Evolutionary conservation across 2,113 vertebrate species (phyloP).

Genomic region (Phyllostomus hastatus): DNA sequence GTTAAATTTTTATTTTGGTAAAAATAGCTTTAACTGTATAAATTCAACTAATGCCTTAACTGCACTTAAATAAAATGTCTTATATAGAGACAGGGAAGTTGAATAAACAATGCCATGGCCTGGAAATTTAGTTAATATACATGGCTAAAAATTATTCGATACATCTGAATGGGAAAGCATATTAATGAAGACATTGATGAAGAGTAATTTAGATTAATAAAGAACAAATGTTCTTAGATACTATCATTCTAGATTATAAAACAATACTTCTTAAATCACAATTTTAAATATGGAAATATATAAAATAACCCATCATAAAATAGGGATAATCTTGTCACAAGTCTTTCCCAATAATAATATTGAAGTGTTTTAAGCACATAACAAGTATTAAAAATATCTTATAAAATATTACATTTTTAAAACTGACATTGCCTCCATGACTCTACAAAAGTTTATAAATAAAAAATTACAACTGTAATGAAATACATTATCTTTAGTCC

Average conservation of each 20-base stretch:
- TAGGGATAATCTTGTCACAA: not conserved
- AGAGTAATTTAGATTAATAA: not conserved
- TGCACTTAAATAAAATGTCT: not conserved
- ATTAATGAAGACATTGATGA: not conserved
- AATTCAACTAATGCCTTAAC: slow-evolving; percentile 12
- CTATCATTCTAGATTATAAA: not conserved
- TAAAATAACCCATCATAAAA: not conserved
- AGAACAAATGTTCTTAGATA: not conserved
- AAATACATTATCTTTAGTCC: not conserved
- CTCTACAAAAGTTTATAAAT: not conserved
- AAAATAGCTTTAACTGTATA: not conserved
- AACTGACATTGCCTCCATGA: not conserved
- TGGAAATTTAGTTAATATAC: not conserved
- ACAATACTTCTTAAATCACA: not conserved
- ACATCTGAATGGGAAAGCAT: not conserved
- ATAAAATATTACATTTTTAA: not conserved
- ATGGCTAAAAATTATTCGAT: not conserved
- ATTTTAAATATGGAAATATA: not conserved
- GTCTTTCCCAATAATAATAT: not conserved
- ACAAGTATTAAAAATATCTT: not conserved
- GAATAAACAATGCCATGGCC: not conserved
- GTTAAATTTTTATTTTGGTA: slow-evolving; percentile 5
- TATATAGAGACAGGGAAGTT: not conserved
- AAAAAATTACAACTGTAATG: not conserved
- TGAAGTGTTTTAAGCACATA: not conserved